These are phyloP conservation scores for Acleris holmiana DNA, from an alignment of 2,888 invertebrate species.

Conservation along the genomic window DNA sequence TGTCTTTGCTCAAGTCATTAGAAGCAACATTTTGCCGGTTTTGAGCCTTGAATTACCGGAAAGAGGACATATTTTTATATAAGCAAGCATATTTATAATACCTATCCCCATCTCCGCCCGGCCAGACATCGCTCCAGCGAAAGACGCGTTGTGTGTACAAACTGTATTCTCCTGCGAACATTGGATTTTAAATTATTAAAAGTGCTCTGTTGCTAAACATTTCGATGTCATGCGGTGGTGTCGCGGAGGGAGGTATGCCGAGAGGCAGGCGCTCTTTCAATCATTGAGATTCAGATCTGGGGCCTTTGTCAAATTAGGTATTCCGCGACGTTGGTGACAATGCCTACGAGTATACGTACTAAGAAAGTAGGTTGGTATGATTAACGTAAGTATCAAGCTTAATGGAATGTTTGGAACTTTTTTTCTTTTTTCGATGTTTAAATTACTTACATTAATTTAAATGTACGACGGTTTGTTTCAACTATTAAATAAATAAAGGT, in stretches of 20 bases:
- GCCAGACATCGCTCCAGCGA: not conserved
- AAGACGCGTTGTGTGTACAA: not conserved
- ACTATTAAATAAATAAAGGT: too few species aligned
- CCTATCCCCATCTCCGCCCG: not conserved
- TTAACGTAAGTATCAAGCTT: too few species aligned
- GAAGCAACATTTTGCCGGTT: not conserved
- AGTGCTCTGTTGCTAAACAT: not conserved
- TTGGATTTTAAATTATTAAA: not conserved
- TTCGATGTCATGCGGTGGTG: not conserved
- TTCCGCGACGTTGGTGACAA: too few species aligned
- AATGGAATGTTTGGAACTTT: too few species aligned
- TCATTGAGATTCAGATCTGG: slow-evolving; percentile 1
- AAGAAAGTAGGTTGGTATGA: too few species aligned
- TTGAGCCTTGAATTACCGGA: slow-evolving; percentile 5
- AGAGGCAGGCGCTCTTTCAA: slow-evolving; percentile 4
- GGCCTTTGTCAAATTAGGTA: not conserved
- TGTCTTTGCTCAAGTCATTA: not conserved
- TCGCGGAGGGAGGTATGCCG: not conserved
- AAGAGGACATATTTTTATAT: not conserved
- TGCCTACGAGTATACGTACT: too few species aligned
- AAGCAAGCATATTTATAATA: slow-evolving; percentile 2
- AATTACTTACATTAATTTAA: too few species aligned
- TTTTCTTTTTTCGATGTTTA: too few species aligned
- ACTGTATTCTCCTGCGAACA: slow-evolving; percentile 4
- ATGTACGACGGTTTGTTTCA: too few species aligned